Conservation (phyloP, 2,113 vertebrate species). For the Loxodonta africana region DNA sequence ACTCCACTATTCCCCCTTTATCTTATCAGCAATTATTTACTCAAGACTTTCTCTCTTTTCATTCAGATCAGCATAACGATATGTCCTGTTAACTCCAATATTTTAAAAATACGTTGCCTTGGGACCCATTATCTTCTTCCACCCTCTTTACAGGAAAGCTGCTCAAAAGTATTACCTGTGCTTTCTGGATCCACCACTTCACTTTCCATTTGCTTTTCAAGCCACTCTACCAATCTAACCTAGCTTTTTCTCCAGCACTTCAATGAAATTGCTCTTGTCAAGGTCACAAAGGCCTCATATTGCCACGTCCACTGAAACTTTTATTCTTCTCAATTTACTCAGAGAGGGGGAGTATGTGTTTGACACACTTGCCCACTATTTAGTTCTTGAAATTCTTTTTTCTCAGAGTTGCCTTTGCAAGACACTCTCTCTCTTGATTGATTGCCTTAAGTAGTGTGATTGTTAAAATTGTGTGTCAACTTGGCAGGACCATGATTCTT, state of each 20-base stretch:
- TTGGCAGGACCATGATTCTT: too few relatives aligned
- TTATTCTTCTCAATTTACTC: neutral
- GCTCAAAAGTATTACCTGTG: neutral
- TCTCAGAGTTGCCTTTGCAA: neutral
- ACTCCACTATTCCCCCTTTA: neutral
- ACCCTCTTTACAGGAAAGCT: neutral
- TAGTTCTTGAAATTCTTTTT: neutral
- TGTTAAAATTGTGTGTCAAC: too few relatives aligned
- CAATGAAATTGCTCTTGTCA: neutral
- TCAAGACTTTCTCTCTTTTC: neutral
- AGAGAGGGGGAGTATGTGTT: neutral
- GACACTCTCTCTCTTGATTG: neutral
- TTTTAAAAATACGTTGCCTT: neutral
- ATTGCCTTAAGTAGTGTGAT: neutral
- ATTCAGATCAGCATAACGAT: neutral
- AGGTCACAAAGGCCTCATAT: neutral
- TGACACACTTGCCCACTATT: neutral
- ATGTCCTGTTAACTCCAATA: neutral
- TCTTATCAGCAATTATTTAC: neutral
- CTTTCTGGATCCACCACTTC: neutral
- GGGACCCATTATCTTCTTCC: neutral
- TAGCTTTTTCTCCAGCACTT: neutral
- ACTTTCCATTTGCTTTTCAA: neutral
- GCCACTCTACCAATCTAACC: neutral
- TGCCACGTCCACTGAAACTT: neutral